Conservation (phyloP, 30 jellyfish, hydroid and myxozoan genomes). For the Aurelia sp. region DNA sequence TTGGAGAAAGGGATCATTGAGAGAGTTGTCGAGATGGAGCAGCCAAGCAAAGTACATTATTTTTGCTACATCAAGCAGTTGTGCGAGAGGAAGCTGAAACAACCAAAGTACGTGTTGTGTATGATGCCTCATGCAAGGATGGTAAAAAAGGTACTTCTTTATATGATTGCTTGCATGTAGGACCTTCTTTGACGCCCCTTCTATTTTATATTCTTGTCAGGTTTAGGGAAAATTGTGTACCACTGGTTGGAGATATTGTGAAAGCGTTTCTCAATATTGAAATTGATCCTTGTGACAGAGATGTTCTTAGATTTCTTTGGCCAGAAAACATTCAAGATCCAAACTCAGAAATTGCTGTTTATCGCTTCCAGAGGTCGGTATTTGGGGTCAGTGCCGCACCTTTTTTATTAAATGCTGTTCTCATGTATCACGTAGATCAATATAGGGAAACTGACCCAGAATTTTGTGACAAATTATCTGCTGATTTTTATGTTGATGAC, state of each 20-base stretch:
- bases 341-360: neutral
- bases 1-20: conserved; percentile 36
- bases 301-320: too few species aligned
- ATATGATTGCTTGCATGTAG: conserved; percentile 27
- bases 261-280: too few species aligned
- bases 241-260: neutral
- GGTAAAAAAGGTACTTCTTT: conserved; percentile 5
- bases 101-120: too few species aligned
- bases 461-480: too few species aligned
- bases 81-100: neutral
- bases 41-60: neutral
- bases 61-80: too few species aligned
- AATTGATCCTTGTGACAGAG: too few species aligned
- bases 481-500: neutral
- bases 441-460: too few species aligned
- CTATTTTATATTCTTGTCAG: conserved; percentile 10
- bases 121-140: neutral
- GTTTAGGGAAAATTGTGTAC: conserved; percentile 2
- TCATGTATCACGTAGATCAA: too few species aligned
- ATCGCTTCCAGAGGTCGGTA: too few species aligned
- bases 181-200: conserved; percentile 33
- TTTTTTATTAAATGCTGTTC: too few species aligned
- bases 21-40: conserved; percentile 55
- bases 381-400: neutral
- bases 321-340: conserved; percentile 1